Conservation (phyloP, 2,797 vertebrate genomes). For the Danio tinwini region DNA sequence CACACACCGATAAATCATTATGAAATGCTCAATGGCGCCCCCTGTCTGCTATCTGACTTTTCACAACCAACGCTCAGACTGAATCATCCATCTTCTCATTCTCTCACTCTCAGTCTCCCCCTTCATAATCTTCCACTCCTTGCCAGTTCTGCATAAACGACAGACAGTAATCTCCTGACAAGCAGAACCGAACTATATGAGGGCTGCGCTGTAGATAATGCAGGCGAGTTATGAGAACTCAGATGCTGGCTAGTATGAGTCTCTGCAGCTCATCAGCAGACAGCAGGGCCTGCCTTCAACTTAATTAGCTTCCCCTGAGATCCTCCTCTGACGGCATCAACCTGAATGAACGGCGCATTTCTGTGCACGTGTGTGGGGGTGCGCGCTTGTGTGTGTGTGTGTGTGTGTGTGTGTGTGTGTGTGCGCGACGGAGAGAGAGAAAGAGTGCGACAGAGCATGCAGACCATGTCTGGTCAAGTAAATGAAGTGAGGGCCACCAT, state of each 20-base stretch:
- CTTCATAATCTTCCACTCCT: slow-evolving; percentile 33
- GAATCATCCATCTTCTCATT: slow-evolving; percentile 40
- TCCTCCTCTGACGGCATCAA: slow-evolving; percentile 60
- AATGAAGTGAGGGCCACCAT: slow-evolving; percentile 31
- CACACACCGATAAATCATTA: neutral
- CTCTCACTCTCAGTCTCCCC: slow-evolving; percentile 23
- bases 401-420: slow-evolving; percentile 5
- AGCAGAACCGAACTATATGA: slow-evolving; percentile 45
- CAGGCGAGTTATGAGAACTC: slow-evolving; percentile 50
- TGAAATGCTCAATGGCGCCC: slow-evolving; percentile 33
- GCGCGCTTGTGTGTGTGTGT: no score
- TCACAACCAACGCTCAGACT: slow-evolving; percentile 18
- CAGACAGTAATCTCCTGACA: slow-evolving; percentile 44
- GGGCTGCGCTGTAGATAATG: slow-evolving; percentile 46
- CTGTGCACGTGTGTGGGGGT: slow-evolving; percentile 12
- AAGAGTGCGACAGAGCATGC: slow-evolving; percentile 34
- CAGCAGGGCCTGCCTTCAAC: slow-evolving; percentile 64
- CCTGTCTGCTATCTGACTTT: slow-evolving; percentile 33
- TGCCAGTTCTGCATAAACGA: slow-evolving; percentile 50
- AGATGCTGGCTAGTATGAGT: slow-evolving; percentile 50
- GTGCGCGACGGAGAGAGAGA: slow-evolving; percentile 26
- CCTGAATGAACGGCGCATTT: slow-evolving; percentile 48
- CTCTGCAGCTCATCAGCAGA: slow-evolving; percentile 59
- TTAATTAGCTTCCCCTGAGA: slow-evolving; percentile 68
- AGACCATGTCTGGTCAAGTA: slow-evolving; percentile 35